Conservation (phyloP, 2,888 invertebrate genomes). For the Galerucella nymphaeae region DNA sequence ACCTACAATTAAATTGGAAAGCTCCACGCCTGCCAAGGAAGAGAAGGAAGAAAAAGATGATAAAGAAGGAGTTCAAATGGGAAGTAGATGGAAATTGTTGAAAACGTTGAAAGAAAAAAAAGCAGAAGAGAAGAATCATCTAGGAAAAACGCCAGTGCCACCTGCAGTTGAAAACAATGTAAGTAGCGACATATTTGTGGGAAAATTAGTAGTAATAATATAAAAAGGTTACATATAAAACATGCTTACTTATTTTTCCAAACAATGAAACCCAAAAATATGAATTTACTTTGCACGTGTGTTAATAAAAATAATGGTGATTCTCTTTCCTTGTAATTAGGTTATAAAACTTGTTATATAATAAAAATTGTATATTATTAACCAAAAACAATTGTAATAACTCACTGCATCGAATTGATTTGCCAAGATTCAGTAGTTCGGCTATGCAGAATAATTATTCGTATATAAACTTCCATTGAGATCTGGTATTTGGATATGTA, state of each 20-base stretch:
- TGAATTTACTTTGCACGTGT: too few species aligned
- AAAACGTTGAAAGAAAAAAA: constrained; percentile 91
- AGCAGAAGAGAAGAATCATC: constrained; percentile 84
- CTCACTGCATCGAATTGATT: not conserved
- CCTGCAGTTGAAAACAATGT: constrained; percentile 75
- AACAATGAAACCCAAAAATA: too few species aligned
- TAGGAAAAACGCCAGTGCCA: constrained; percentile 72
- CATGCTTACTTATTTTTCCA: too few species aligned
- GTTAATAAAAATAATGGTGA: too few species aligned
- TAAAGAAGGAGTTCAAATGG: constrained; percentile 70
- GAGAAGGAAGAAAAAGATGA: constrained; percentile 60
- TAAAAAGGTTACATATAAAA: too few species aligned
- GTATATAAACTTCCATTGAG: not conserved
- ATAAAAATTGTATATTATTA: too few species aligned
- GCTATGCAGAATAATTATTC: constrained; percentile 1
- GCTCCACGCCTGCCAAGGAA: constrained; percentile 56
- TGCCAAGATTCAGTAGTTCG: not conserved
- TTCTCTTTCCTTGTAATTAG: too few species aligned
- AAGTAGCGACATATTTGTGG: constrained; percentile 62
- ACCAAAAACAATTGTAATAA: too few species aligned
- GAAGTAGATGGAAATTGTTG: constrained; percentile 91
- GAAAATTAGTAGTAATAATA: too few species aligned
- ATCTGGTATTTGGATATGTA: not conserved
- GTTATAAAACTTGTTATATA: too few species aligned
- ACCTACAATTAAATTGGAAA: constrained; percentile 68